These are phyloP conservation scores for Myodes glareolus DNA, from an alignment of 2,113 vertebrate genomes.

Conservation along the genomic window DNA sequence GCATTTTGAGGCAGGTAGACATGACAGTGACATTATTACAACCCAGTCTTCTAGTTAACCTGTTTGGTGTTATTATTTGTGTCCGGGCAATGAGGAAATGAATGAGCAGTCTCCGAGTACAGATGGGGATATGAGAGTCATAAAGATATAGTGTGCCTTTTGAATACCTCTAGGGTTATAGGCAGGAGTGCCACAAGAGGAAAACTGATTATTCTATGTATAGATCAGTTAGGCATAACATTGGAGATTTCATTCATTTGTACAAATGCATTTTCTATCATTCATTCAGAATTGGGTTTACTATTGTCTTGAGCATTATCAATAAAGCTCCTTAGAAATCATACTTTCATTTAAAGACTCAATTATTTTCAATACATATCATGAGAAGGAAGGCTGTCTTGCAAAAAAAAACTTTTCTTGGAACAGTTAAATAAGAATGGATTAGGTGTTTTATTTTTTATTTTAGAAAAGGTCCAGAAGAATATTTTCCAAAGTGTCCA, in stretches of 20 bases:
- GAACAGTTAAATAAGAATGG: conserved; percentile 5
- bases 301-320: conserved; percentile 3
- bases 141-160: background rate
- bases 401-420: background rate
- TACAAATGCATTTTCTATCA: conserved; percentile 58
- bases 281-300: conserved; percentile 61
- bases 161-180: conserved; percentile 28
- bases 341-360: conserved; percentile 6
- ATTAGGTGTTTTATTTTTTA: background rate
- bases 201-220: conserved; percentile 36
- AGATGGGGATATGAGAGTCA: conserved; percentile 11
- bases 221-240: background rate
- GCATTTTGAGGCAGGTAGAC: background rate
- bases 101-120: no score
- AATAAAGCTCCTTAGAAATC: conserved; percentile 35
- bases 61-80: background rate
- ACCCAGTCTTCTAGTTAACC: background rate
- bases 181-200: background rate
- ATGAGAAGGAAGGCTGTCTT: background rate
- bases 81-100: no score
- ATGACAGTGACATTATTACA: background rate
- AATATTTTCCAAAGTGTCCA: background rate
- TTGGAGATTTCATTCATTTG: conserved; percentile 61
- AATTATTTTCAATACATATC: conserved; percentile 19
- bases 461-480: conserved; percentile 7